Evolutionary conservation across 2,797 vertebrate species (phyloP), one percentile per base, ranked within the genome.

Genomic region (Hoplostethus mediterraneus): DNA sequence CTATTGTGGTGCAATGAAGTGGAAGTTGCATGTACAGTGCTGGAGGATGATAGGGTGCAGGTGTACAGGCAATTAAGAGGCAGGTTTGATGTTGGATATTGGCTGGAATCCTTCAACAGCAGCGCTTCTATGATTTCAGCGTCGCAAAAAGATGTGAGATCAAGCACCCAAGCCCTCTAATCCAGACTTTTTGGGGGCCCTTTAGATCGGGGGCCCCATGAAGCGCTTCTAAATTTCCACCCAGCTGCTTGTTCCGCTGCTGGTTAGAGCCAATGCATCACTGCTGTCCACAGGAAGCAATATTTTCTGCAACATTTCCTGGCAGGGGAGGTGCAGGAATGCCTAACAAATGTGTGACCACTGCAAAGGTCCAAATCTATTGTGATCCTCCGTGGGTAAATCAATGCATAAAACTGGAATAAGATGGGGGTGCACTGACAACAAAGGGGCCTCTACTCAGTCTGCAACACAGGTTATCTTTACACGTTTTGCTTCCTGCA

Each of bases 241-340:
- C 16, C n/a, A 25, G 17, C 3, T 67, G 60, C 49, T 56, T 33
- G 54, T 47, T 49, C 31, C 12, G 3, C 44, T 54, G 69, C 72
- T 40, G 36, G 21, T 67, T 59, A 11, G 31, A 53, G 25, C 5
- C 51, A 67, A 48, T 45, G 45, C 63, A 66, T 65, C 65, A 54
- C 0, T n/a, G 30, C 38, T 53, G 21, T 53, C 10, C 11, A 28
- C 2, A 44, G 48, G 48, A 17, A 64, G 17, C 55, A 77, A 14
- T 40, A 31, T 31, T 14, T 17, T 54, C 52, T 2, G 25, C 25
- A 30, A 10, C 13, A 57, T 36, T 53, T 80, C 2, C 2, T 64
- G 30, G 14, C 21, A 31, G 30, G 60, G 28, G 30, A 1, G 40
- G 5, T 49, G 40, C 60, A 59, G 10, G n/a, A 16, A 30, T 51